Base-by-base conservation (phyloP, 2,888 invertebrate species). In the Thera obeliscata region DNA sequence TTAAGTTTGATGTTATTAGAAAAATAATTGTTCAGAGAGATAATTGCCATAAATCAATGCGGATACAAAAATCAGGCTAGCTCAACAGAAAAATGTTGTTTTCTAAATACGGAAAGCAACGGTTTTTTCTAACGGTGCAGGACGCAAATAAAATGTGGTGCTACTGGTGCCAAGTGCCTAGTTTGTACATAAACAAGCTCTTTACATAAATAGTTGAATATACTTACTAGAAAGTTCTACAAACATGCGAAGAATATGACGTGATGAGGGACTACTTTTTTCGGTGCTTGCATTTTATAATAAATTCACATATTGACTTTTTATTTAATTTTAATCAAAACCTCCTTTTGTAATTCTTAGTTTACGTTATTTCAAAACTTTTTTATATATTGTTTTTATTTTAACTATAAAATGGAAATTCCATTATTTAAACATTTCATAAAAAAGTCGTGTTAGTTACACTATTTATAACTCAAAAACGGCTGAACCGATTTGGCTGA, bases 91-190 rank as follows among this genome's bases (percentile, higher is more conserved):
- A 67, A 50, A 64, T 70, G 35, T 54, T 22, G n/a, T 66, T 67
- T 66, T 70, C 73, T 71, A 56, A 70, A 68, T 72, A 72, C 61
- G 74, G 72, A 70, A 70, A 58, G 64, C 70, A 75, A 69, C 70
- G 74, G 56, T 69, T 71, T 67, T 69, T 63, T 43, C 22, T 58
- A 69, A 75, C 75, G 70, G 73, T 69, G 68, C 64, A 74, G 70
- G 69, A 71, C 62, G 65, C 64, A 41, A 43, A 63, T 62, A 62
- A 64, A 66, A 70, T 70, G 70, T 63, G 69, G 72, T 63, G 67
- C 43, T 54, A 8, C 57, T 49, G 56, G 56, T 60, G 52, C 52
- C 50, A 58, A 64, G 73, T 66, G 63, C 60, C 67, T 71, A 70
- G 55, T 55, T 9, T 7, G 57, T 61, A 64, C 66, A 46, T 55